These are phyloP conservation scores for Poeciliopsis paucimaculata DNA, from an alignment of 2,797 vertebrate genomes.

Conservation along the genomic window DNA sequence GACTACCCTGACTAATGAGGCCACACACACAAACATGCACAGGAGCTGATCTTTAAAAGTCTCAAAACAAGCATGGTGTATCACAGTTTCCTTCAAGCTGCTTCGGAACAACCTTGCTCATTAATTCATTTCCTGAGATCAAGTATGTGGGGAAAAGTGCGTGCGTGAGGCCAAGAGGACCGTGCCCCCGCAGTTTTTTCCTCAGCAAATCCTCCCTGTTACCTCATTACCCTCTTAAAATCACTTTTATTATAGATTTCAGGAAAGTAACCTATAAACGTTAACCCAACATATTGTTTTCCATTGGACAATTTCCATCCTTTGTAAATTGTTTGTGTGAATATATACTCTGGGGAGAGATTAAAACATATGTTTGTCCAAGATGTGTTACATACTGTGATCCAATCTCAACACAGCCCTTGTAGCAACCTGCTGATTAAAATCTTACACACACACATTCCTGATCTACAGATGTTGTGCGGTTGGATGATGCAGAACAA, in stretches of 20 bases:
- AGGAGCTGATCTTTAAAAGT: constrained; percentile 28
- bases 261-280: background rate
- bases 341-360: constrained; percentile 17
- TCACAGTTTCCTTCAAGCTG: constrained; percentile 50
- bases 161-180: constrained; percentile 45
- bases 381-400: constrained; percentile 61
- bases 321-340: background rate
- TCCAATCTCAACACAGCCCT: constrained; percentile 51
- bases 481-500: constrained; percentile 34
- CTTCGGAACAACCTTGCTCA: constrained; percentile 50
- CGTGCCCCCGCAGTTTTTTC: constrained; percentile 43
- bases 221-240: constrained; percentile 17
- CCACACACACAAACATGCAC: constrained; percentile 8
- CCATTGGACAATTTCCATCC: background rate
- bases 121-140: constrained; percentile 51
- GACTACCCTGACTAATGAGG: constrained; percentile 60
- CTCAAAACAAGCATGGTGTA: constrained; percentile 44
- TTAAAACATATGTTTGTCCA: constrained; percentile 69
- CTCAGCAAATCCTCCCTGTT: constrained; percentile 44
- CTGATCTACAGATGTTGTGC: constrained; percentile 43
- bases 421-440: constrained; percentile 45
- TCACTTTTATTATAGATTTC: background rate
- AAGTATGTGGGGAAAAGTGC: background rate
- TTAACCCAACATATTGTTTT: background rate
- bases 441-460: constrained; percentile 12